These are phyloP conservation scores for Endotricha flammealis DNA, from an alignment of 2,888 invertebrate species.

Conservation along the genomic window DNA sequence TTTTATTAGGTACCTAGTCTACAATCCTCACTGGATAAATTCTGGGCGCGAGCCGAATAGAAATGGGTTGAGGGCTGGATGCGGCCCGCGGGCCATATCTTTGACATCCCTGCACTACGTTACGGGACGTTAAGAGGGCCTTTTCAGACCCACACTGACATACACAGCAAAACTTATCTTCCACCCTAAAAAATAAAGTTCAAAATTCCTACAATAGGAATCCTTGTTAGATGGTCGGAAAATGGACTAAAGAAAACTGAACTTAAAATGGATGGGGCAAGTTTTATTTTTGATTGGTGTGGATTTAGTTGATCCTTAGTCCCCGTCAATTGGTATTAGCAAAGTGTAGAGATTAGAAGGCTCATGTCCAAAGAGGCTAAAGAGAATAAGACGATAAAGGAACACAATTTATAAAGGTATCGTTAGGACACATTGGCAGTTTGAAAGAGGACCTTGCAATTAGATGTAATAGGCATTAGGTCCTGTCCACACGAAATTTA, in stretches of 20 bases:
- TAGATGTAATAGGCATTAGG: too few species aligned
- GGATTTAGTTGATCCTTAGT: conserved; percentile 1
- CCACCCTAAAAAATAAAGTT: background rate
- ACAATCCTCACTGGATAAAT: too few species aligned
- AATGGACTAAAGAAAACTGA: background rate
- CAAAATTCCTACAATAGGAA: background rate
- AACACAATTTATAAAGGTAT: background rate
- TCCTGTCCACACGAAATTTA: too few species aligned
- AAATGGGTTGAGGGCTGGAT: too few species aligned
- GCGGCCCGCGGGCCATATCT: too few species aligned
- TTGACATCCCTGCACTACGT: too few species aligned
- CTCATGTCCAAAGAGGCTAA: conserved; percentile 2
- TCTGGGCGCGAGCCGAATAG: too few species aligned
- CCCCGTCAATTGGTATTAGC: conserved; percentile 8
- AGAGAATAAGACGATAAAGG: background rate
- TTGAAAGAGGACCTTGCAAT: too few species aligned
- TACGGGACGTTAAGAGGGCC: conserved; percentile 4
- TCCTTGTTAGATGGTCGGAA: background rate
- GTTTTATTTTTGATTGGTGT: background rate
- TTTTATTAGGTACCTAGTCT: too few species aligned
- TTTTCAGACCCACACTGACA: background rate
- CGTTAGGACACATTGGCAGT: too few species aligned
- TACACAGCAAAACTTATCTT: background rate
- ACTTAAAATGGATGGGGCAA: background rate
- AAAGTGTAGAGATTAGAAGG: conserved; percentile 7